Evolutionary conservation across 2,888 invertebrate genomes (phyloP).

Genomic region (Eupithecia abbreviata): DNA sequence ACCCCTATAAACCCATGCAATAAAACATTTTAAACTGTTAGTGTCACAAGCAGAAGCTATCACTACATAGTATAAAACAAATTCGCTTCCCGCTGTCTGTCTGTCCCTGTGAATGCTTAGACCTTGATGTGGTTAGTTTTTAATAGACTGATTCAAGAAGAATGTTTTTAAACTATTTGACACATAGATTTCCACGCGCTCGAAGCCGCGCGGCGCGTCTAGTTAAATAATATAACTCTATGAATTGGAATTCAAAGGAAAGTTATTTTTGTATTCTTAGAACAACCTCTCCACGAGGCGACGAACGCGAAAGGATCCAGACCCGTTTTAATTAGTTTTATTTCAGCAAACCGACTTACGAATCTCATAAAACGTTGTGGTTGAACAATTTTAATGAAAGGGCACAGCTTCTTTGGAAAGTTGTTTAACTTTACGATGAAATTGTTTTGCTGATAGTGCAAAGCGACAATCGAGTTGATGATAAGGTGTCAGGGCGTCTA

Average conservation of each 20-base stretch:
- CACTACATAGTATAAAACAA: too few species aligned
- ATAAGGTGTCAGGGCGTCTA: not conserved
- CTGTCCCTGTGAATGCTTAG: too few species aligned
- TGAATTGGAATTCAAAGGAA: not conserved
- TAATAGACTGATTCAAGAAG: too few species aligned
- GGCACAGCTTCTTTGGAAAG: constrained; percentile 63
- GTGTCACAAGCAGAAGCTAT: too few species aligned
- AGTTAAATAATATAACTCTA: not conserved
- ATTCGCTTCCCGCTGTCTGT: too few species aligned
- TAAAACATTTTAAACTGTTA: not conserved
- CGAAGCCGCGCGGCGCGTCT: not conserved
- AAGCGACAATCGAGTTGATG: constrained; percentile 40
- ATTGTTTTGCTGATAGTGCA: constrained; percentile 56
- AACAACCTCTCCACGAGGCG: constrained; percentile 30
- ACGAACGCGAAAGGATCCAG: constrained; percentile 42
- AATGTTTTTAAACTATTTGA: too few species aligned
- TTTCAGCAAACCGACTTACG: constrained; percentile 68
- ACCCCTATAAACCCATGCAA: not conserved
- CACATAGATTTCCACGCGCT: too few species aligned
- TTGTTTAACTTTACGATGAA: constrained; percentile 66
- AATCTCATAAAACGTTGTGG: constrained; percentile 74
- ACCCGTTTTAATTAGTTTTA: constrained; percentile 75
- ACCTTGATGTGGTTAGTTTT: too few species aligned
- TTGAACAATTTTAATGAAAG: constrained; percentile 78
- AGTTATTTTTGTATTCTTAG: constrained; percentile 17